Base-by-base conservation (phyloP, 2,888 invertebrate genomes). In the Lasioglossum malachurum region DNA sequence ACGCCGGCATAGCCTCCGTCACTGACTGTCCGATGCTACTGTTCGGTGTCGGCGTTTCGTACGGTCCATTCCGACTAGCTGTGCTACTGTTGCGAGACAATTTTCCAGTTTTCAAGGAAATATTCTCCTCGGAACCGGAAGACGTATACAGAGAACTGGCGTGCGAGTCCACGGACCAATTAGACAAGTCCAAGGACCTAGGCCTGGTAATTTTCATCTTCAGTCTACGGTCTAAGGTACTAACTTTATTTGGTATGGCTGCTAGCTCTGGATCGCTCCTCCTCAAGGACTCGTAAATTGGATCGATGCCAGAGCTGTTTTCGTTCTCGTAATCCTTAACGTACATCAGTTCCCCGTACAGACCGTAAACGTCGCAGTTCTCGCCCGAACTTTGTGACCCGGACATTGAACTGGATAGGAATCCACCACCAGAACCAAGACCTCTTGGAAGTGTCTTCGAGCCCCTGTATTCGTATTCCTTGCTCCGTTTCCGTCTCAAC, bases 311-410 rank as follows among this genome's bases (percentile, higher is more conserved):
- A 1, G 97, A 97, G 87, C 97, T 97, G 8, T 97, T 97, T 88
- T 97, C 97, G n/a, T 97, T 97, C 81, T 98, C 98, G 92, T 98
- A 98, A 93, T 98, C 98, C 93, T 98, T 98, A 0, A 98, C 97
- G 94, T 98, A 98, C 97, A 99, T 98, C 82, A 99, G 96, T 93
- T 98, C 98, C 1, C 98, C 98, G 94, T 98, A 99, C 1, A 99
- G 96, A 0, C 98, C 98, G 94, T 98, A 98, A 0, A 98, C 98
- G 95, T 98, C 98, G 93, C 98, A 98, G 80, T 96, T 96, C 78
- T 96, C 96, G 23, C 97, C 97, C 1, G 96, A 96, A 84, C 97
- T 96, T 89, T 97, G 97, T 0, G 97, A 96, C 0, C 96, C 96
- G 10, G 96, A 96, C 67, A 96, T 96, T 1, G 96, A 96, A 57